These are phyloP conservation scores for Takifugu ocellatus DNA, from an alignment of 2,797 vertebrate species.

Conservation along the genomic window DNA sequence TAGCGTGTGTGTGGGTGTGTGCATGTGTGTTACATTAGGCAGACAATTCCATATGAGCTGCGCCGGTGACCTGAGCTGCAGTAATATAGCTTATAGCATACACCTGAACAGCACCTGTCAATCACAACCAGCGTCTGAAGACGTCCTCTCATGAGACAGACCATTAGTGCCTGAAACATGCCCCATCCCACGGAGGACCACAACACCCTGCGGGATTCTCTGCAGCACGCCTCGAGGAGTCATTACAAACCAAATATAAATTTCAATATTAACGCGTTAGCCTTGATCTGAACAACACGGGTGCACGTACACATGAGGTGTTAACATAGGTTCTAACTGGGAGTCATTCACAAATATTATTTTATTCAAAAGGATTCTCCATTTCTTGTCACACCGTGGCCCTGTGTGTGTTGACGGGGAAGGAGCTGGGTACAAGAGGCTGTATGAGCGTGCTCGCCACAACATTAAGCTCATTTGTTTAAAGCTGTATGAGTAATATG, in stretches of 20 bases:
- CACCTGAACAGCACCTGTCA: constrained; percentile 83
- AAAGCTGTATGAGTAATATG: constrained; percentile 55
- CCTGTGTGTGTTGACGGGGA: constrained; percentile 21
- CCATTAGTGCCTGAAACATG: constrained; percentile 74
- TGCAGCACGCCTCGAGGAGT: constrained; percentile 54
- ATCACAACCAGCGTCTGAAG: constrained; percentile 46
- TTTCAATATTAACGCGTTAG: too few relatives aligned
- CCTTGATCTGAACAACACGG: too few relatives aligned
- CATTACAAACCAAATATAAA: constrained; percentile 50
- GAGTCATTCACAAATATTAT: too few relatives aligned
- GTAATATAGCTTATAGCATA: constrained; percentile 48
- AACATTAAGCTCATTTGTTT: constrained; percentile 72
- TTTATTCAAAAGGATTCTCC: too few relatives aligned
- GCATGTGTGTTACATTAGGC: constrained; percentile 22
- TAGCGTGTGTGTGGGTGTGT: neutral
- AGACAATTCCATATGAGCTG: constrained; percentile 39
- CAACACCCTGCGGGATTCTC: constrained; percentile 40
- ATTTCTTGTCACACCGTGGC: constrained; percentile 39
- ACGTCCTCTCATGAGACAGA: constrained; percentile 50
- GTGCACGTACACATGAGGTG: too few relatives aligned
- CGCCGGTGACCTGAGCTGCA: constrained; percentile 73
- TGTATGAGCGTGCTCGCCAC: constrained; percentile 36
- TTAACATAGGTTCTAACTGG: too few relatives aligned
- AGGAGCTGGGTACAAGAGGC: neutral
- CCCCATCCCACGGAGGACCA: constrained; percentile 56